Evolutionary conservation across 92 coral and sea anemone genomes (phyloP).

Genomic region (Epizoanthus stellaris): DNA sequence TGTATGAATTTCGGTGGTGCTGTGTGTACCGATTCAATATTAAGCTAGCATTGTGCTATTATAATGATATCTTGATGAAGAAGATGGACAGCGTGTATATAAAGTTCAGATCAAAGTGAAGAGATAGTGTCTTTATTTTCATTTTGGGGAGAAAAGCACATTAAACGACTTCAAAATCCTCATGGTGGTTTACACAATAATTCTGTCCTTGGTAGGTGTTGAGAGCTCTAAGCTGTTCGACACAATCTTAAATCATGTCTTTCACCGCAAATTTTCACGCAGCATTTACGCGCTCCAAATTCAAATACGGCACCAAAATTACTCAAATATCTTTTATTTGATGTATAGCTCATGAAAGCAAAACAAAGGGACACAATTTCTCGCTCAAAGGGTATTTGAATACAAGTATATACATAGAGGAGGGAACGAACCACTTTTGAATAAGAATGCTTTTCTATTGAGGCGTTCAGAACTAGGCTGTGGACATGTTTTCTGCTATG

Average conservation of each 20-base stretch:
- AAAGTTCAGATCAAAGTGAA: conserved; percentile 67
- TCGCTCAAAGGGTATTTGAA: conserved; percentile 77
- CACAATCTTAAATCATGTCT: conserved; percentile 59
- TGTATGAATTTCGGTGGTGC: conserved; percentile 72
- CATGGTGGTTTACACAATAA: conserved; percentile 57
- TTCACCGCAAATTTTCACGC: conserved; percentile 55
- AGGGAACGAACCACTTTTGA: conserved; percentile 80
- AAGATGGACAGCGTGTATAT: conserved; percentile 71
- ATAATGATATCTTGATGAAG: conserved; percentile 72
- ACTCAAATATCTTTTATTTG: conserved; percentile 89
- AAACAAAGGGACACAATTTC: conserved; percentile 84
- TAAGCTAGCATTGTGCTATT: conserved; percentile 66
- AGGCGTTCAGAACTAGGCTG: conserved; percentile 85
- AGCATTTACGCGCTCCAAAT: conserved; percentile 78
- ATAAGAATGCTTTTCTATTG: conserved; percentile 82
- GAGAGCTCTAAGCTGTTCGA: conserved; percentile 42
- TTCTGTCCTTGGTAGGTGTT: conserved; percentile 46
- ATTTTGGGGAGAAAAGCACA: conserved; percentile 93
- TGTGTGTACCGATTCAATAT: conserved; percentile 76
- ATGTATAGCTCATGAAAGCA: conserved; percentile 85
- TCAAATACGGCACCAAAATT: conserved; percentile 77
- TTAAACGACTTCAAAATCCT: conserved; percentile 80
- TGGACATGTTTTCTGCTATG: conserved; percentile 85
- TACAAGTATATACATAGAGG: conserved; percentile 87
- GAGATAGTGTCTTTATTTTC: conserved; percentile 89